A percentile compares a stretch with the other conserved stretches of the same genome.
phyloP scores from a whole-genome alignment of 2,797 vertebrate species.

The Platalea minor region DNA sequence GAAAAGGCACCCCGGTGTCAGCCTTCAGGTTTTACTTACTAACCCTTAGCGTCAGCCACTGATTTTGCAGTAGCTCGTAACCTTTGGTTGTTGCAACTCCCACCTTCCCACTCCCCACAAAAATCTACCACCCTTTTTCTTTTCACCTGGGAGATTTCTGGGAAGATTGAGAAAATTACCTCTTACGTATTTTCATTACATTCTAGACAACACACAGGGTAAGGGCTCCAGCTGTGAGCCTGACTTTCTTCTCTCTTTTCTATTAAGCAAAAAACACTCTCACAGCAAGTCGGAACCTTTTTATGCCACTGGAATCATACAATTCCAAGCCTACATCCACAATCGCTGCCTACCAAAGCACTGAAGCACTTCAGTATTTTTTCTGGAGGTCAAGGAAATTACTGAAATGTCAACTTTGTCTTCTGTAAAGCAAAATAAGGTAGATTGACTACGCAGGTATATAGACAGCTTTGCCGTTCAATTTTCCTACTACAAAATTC shows the following conservation, averaged over 20 bases:
- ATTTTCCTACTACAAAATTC: background rate
- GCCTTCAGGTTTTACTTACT: background rate
- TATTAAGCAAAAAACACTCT: background rate
- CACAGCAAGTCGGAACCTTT: background rate
- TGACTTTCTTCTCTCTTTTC: background rate
- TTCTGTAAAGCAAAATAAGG: background rate
- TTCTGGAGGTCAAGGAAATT: background rate
- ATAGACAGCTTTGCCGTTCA: background rate
- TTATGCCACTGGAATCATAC: background rate
- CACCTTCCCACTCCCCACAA: background rate
- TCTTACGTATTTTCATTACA: background rate
- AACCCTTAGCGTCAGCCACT: background rate
- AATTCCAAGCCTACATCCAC: background rate
- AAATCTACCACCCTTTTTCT: background rate
- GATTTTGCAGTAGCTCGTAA: background rate
- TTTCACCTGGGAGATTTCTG: background rate
- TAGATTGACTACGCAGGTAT: background rate
- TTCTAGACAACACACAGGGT: background rate
- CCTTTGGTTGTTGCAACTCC: background rate
- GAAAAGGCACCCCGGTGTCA: background rate
- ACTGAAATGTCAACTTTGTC: background rate
- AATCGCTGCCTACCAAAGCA: background rate
- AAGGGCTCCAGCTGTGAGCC: background rate
- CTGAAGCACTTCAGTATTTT: background rate
- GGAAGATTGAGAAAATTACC: background rate